A percentile compares a stretch with the other conserved stretches of the same genome.
Conservation (phyloP, 2,113 vertebrate species). For the Chionomys nivalis region DNA sequence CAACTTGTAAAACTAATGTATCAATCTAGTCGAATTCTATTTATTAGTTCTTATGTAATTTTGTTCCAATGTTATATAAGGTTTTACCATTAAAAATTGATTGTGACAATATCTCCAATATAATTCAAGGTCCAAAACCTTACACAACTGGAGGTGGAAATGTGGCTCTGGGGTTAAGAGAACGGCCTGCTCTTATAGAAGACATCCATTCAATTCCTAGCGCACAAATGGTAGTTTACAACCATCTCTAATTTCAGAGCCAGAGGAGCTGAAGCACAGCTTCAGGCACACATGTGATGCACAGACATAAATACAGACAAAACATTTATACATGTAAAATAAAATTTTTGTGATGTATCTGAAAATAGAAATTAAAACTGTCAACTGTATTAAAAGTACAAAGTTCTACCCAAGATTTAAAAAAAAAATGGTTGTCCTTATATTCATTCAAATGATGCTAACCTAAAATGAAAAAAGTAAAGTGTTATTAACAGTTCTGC, state of each 20-base stretch:
- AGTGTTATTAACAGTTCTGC: background rate
- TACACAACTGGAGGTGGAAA: background rate
- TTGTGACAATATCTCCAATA: background rate
- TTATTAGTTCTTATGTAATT: background rate
- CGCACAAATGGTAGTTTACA: background rate
- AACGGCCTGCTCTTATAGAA: background rate
- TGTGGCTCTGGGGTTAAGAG: background rate
- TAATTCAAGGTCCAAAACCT: background rate
- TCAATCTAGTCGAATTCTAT: background rate
- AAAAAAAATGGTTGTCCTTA: background rate
- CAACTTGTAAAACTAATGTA: background rate
- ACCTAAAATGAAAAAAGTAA: background rate
- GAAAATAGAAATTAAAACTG: slow-evolving; percentile 7
- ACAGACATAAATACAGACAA: background rate
- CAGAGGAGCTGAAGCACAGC: background rate
- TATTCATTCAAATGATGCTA: slow-evolving; percentile 20
- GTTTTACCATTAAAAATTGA: background rate
- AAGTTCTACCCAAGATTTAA: background rate
- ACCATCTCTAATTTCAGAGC: background rate
- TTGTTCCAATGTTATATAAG: background rate
- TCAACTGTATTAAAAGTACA: background rate
- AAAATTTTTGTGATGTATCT: background rate
- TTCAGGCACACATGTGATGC: background rate
- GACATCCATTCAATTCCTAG: background rate
- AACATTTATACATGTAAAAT: background rate